Conservation (phyloP, 2,113 vertebrate species). For the Lasiurus cinereus region DNA sequence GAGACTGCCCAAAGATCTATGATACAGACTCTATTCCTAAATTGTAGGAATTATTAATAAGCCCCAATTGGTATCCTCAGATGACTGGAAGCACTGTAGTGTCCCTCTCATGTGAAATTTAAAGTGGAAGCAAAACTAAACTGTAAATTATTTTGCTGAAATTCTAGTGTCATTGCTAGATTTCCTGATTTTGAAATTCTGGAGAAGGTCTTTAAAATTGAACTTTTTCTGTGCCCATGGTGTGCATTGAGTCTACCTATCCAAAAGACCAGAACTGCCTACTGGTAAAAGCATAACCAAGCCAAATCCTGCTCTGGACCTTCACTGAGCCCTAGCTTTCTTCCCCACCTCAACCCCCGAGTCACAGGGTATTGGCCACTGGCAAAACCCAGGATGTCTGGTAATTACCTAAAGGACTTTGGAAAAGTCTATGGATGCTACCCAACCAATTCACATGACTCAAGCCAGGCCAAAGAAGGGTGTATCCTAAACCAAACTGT, state of each 20-base stretch:
- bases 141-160: constrained; percentile 1
- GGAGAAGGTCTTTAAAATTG: not conserved
- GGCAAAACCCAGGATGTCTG: not conserved
- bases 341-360: not conserved
- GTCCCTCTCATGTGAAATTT: not conserved
- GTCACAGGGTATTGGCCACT: not conserved
- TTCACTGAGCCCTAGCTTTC: not conserved
- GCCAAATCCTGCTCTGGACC: not conserved
- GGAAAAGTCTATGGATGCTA: not conserved
- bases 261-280: not conserved
- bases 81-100: not conserved
- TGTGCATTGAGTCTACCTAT: not conserved
- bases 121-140: constrained; percentile 50
- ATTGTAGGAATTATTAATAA: not conserved
- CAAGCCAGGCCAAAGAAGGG: not conserved
- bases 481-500: not conserved
- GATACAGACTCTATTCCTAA: not conserved
- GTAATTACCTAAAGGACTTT: not conserved
- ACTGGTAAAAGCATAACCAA: not conserved
- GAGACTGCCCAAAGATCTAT: not conserved
- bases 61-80: not conserved
- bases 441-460: not conserved
- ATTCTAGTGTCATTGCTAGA: not conserved
- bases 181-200: constrained; percentile 30
- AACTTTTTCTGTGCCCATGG: not conserved